phyloP scores from a whole-genome alignment of 2,113 vertebrate genomes.

The Chloroceryle aenea region DNA sequence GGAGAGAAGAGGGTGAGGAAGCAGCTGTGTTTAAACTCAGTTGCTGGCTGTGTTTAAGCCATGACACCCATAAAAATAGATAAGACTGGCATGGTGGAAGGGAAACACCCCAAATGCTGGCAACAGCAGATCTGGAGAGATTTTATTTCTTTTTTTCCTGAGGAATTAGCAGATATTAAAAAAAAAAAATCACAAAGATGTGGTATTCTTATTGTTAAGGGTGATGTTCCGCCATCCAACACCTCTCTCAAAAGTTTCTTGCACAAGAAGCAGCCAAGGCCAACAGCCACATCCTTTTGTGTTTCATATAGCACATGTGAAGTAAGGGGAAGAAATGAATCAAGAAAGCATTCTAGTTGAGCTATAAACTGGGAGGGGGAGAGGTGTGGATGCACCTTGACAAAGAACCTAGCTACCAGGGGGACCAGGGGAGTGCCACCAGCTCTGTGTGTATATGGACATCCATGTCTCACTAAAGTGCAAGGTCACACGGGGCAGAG shows the following conservation, averaged over 20 bases:
- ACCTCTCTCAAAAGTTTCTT: neutral
- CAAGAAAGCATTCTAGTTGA: neutral
- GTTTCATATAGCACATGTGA: neutral
- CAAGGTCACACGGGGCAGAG: neutral
- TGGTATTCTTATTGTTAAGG: neutral
- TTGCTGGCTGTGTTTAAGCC: neutral
- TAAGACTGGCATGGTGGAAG: neutral
- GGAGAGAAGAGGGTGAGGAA: fast-evolving
- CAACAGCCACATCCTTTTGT: neutral
- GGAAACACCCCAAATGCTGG: neutral
- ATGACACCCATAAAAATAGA: neutral
- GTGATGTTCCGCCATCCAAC: neutral
- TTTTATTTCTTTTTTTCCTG: too few relatives aligned
- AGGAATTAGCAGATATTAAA: neutral
- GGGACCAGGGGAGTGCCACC: neutral
- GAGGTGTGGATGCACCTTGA: fast-evolving
- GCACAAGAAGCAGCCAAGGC: neutral
- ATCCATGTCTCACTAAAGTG: too few relatives aligned
- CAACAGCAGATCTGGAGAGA: neutral
- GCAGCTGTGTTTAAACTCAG: neutral
- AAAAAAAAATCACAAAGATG: neutral
- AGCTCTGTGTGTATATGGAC: neutral
- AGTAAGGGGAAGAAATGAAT: neutral
- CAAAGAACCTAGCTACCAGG: neutral
- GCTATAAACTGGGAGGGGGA: neutral